Conservation (phyloP, 2,797 vertebrate genomes). For the Smutsia temminckii region DNA sequence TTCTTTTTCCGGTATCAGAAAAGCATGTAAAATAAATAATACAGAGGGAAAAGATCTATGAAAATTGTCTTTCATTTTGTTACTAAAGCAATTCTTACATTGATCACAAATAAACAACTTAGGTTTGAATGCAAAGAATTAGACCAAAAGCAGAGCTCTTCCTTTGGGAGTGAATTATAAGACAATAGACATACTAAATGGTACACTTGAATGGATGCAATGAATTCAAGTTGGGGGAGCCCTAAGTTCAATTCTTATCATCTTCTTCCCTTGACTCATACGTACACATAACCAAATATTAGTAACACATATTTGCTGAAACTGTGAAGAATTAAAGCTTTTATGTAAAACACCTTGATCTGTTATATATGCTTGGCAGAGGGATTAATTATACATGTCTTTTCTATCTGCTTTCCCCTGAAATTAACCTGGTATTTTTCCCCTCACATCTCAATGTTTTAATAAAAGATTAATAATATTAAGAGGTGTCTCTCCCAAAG, state of each 20-base stretch:
- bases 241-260: constrained; percentile 14
- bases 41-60: constrained; percentile 21
- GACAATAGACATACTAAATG: constrained; percentile 34
- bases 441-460: constrained; percentile 40
- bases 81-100: constrained; percentile 47
- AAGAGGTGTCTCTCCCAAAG: constrained; percentile 50
- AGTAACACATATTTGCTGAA: constrained; percentile 26
- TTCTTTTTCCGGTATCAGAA: constrained; percentile 51
- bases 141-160: constrained; percentile 43
- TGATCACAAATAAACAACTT: background rate
- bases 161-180: constrained; percentile 28
- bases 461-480: constrained; percentile 62
- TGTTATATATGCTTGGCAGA: background rate
- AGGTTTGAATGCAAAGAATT: constrained; percentile 47
- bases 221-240: constrained; percentile 55
- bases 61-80: constrained; percentile 55
- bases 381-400: constrained; percentile 53
- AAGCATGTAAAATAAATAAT: constrained; percentile 35
- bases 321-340: constrained; percentile 34
- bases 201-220: constrained; percentile 17
- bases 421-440: constrained; percentile 40
- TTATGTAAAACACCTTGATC: constrained; percentile 48
- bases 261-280: constrained; percentile 36
- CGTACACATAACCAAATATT: background rate
- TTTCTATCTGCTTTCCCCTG: constrained; percentile 51